phyloP scores from a whole-genome alignment of 2,888 invertebrate species.

The Shargacucullia verbasci region DNA sequence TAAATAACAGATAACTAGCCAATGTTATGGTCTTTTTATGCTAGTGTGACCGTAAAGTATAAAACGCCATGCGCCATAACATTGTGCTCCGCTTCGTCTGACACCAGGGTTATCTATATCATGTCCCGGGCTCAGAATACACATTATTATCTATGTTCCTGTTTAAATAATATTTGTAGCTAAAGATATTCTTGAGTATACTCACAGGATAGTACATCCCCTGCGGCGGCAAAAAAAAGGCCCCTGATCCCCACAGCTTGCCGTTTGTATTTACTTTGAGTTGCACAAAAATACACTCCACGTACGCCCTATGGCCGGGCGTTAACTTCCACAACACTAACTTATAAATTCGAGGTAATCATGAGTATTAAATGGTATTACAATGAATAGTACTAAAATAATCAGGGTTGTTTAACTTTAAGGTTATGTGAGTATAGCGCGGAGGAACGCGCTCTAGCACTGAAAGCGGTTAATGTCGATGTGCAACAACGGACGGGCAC shows the following conservation, averaged over 20 bases:
- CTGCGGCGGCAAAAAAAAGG: slow-evolving; percentile 98
- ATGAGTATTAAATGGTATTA: slow-evolving; percentile 82
- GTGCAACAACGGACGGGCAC: slow-evolving; percentile 83
- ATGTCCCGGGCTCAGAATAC: slow-evolving; percentile 33
- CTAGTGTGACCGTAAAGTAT: slow-evolving; percentile 31
- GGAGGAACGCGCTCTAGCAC: slow-evolving; percentile 87
- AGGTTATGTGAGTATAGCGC: slow-evolving; percentile 87
- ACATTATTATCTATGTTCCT: slow-evolving; percentile 27
- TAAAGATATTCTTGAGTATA: slow-evolving; percentile 70
- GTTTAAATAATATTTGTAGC: slow-evolving; percentile 21
- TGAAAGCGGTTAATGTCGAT: slow-evolving; percentile 87
- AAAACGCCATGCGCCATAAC: slow-evolving; percentile 73
- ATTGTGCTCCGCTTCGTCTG: slow-evolving; percentile 55
- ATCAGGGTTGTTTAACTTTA: slow-evolving; percentile 78
- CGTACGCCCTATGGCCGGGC: slow-evolving; percentile 82
- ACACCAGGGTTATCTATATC: slow-evolving; percentile 58
- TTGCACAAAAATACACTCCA: slow-evolving; percentile 89
- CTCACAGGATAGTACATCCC: slow-evolving; percentile 99
- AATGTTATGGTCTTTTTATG: slow-evolving; percentile 10
- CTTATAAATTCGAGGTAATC: slow-evolving; percentile 85
- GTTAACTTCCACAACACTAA: slow-evolving; percentile 85
- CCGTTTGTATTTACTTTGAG: slow-evolving; percentile 92
- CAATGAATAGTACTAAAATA: slow-evolving; percentile 77
- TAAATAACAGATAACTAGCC: slow-evolving; percentile 14
- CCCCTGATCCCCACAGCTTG: slow-evolving; percentile 99